Conservation (phyloP, 2,797 vertebrate species). For the Lagorchestes hirsutus region DNA sequence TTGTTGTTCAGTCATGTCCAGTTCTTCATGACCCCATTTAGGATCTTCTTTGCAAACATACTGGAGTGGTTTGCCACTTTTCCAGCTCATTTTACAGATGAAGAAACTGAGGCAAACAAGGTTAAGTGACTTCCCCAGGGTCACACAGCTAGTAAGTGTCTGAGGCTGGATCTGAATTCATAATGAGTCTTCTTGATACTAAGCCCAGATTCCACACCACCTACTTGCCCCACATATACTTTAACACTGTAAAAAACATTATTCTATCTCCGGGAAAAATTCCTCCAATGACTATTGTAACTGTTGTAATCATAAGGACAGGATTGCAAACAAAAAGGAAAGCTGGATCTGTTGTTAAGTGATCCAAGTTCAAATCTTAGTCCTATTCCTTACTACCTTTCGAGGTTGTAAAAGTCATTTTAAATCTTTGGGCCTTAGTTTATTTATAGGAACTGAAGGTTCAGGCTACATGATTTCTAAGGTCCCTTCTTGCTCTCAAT, state of each 20-base stretch:
- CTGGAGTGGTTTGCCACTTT: background rate
- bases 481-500: background rate
- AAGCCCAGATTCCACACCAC: background rate
- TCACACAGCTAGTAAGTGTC: background rate
- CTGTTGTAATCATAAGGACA: background rate
- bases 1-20: background rate
- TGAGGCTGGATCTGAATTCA: background rate
- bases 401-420: conserved; percentile 35
- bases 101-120: background rate
- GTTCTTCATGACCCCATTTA: background rate
- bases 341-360: background rate
- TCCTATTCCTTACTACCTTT: background rate
- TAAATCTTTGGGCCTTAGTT: conserved; percentile 14
- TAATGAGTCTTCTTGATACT: background rate
- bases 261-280: background rate
- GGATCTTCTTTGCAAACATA: background rate
- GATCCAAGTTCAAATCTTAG: conserved; percentile 44
- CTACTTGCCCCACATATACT: background rate
- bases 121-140: background rate
- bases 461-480: background rate
- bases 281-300: background rate
- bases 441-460: background rate
- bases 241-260: background rate
- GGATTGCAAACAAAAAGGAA: background rate
- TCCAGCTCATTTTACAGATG: background rate